Evolutionary conservation across 1,140 invertebrate species (phyloP).

Genomic region (Coptotermes formosanus): DNA sequence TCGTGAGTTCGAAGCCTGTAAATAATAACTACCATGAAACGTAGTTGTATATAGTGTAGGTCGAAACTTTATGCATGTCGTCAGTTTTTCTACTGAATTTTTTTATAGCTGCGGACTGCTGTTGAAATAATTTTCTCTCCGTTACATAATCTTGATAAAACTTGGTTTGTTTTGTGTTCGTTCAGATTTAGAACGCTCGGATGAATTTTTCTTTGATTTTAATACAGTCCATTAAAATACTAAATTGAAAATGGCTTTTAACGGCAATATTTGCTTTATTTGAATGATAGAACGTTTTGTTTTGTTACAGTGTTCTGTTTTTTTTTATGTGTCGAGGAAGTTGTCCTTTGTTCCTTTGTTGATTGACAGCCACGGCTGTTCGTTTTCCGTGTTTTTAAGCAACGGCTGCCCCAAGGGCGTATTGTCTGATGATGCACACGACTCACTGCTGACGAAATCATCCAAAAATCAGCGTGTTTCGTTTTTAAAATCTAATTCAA

Average conservation of each 20-base stretch:
- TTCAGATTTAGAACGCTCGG: background rate
- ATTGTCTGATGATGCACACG: background rate
- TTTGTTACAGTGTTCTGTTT: background rate
- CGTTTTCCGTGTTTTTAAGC: background rate
- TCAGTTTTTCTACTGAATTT: background rate
- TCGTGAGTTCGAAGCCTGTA: too few relatives aligned
- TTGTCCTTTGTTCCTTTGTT: background rate
- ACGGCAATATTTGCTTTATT: background rate
- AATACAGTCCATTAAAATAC: conserved; percentile 1
- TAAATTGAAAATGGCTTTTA: conserved; percentile 6
- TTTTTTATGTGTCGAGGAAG: conserved; percentile 11
- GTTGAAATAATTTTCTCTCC: background rate
- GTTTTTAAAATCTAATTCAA: background rate
- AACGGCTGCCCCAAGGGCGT: background rate
- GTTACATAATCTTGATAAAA: background rate
- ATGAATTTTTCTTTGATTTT: background rate
- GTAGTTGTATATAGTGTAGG: too few relatives aligned
- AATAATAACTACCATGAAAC: too few relatives aligned
- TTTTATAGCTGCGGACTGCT: background rate
- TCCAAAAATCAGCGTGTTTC: conserved; percentile 2
- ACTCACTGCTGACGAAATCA: background rate
- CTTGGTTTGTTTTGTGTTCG: background rate
- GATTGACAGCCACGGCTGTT: background rate
- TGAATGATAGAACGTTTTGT: conserved; percentile 5
- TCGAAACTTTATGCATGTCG: too few relatives aligned